A percentile compares a stretch with the other conserved stretches of the same genome.
phyloP scores from a whole-genome alignment of 2,888 invertebrate genomes.

The Drosophila trichaetosa region DNA sequence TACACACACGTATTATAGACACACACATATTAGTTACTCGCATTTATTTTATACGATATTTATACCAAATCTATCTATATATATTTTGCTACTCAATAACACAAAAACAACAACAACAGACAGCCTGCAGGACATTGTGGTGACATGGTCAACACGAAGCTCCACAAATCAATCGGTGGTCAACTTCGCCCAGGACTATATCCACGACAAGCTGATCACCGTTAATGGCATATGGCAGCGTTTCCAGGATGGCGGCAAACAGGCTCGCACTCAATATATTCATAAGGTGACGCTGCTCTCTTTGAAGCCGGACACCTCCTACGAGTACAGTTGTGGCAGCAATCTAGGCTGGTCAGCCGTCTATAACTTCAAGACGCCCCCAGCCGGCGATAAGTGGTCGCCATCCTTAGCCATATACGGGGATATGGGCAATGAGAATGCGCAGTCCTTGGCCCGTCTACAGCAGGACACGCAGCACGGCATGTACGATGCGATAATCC shows the following conservation, averaged over 20 bases:
- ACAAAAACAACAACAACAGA: slow-evolving; percentile 84
- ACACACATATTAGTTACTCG: background rate
- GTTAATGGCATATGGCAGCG: slow-evolving; percentile 86
- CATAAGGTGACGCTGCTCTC: slow-evolving; percentile 89
- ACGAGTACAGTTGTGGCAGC: slow-evolving; percentile 93
- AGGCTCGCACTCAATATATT: slow-evolving; percentile 89
- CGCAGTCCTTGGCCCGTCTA: slow-evolving; percentile 92
- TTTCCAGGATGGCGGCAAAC: slow-evolving; percentile 91
- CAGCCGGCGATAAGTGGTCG: slow-evolving; percentile 89
- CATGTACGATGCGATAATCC: slow-evolving; percentile 94
- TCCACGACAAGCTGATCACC: slow-evolving; percentile 81
- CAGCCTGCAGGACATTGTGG: slow-evolving; percentile 88
- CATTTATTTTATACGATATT: background rate
- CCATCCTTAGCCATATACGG: slow-evolving; percentile 95
- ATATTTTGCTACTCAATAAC: slow-evolving; percentile 79
- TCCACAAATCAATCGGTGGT: slow-evolving; percentile 89
- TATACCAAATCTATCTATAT: background rate
- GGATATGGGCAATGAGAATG: slow-evolving; percentile 97
- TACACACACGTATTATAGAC: background rate
- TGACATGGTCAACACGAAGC: slow-evolving; percentile 93
- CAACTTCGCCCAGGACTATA: slow-evolving; percentile 88
- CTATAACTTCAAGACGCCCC: slow-evolving; percentile 91
- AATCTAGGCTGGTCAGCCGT: slow-evolving; percentile 92
- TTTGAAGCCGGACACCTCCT: slow-evolving; percentile 88
- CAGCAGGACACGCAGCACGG: slow-evolving; percentile 93